Evolutionary conservation across 2,888 invertebrate genomes (phyloP), one percentile per base, ranked within the genome.

Genomic region (Pseudococcus viburni): DNA sequence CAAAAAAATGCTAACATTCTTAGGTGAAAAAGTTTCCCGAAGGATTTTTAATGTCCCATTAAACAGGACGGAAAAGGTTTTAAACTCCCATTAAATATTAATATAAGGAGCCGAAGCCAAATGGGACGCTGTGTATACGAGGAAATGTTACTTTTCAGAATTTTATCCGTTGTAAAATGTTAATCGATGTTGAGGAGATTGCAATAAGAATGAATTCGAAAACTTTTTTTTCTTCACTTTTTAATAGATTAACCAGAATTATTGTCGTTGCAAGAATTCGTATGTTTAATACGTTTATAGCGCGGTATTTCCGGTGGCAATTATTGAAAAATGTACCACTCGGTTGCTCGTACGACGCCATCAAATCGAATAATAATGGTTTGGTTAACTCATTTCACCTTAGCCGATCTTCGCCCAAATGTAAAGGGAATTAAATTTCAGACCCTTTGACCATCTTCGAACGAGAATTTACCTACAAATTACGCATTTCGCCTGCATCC

Each of bases 81-180:
- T 85, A 85, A 85, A 85, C 59, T 85, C 59, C 59, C 85, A 85
- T 85, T 85, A 85, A 85, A 85, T 85, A 85, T 85, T 85, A 85
- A 85, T 85, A 85, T 59, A 85, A 64, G 59, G 59, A 85, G 64
- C 22, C 19, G 55, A 39, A 85, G 85, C 85, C 85, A 80, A 80
- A 80, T 80, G 80, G 80, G 80, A 46, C 80, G 80, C 80, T 33
- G 39, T 80, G 26, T 33, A 46, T 42, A 80, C 80, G 80, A n/a
- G 80, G 80, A 80, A 80, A 80, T 80, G 80, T 80, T 80, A 80
- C 80, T 80, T 80, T 80, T 80, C n/a, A 7, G n/a, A 42, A 80
- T 80, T 80, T 80, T 42, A 42, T 46, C 42, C 80, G 80, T 42
- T 80, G 42, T 80, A 80, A 80, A 80, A 80, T 80, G 80, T 80